Conservation (phyloP, 2,888 invertebrate genomes). For the Drosophila mimica region DNA sequence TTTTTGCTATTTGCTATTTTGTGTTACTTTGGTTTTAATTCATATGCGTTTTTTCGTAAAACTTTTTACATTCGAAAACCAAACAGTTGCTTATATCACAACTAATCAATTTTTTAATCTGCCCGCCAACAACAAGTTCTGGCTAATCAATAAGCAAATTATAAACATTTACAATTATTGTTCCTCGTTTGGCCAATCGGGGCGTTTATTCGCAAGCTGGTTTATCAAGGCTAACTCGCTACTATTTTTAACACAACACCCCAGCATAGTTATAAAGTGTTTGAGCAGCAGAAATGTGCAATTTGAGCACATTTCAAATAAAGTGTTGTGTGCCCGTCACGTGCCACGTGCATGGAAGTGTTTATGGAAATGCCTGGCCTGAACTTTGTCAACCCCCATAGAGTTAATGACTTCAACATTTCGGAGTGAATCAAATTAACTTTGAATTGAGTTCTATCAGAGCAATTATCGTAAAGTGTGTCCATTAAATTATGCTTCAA, state of each 20-base stretch:
- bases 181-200: constrained; percentile 54
- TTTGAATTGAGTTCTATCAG: not conserved
- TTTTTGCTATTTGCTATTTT: constrained; percentile 12
- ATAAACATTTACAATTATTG: constrained; percentile 69
- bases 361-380: constrained; percentile 17
- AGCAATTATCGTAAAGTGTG: not conserved
- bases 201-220: constrained; percentile 31
- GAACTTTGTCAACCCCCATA: constrained; percentile 23
- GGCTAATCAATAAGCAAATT: constrained; percentile 72
- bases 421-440: constrained; percentile 20
- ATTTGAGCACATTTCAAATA: constrained; percentile 11
- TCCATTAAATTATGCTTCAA: not conserved
- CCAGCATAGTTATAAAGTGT: constrained; percentile 6
- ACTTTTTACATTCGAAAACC: constrained; percentile 22
- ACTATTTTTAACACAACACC: constrained; percentile 57
- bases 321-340: constrained; percentile 40
- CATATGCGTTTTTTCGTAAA: constrained; percentile 19
- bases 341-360: constrained; percentile 59
- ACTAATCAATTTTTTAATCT: constrained; percentile 51
- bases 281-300: constrained; percentile 13
- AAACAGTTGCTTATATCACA: constrained; percentile 47
- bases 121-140: constrained; percentile 43
- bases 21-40: not conserved
- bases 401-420: constrained; percentile 19
- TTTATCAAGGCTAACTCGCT: constrained; percentile 66